Evolutionary conservation across 2,113 vertebrate genomes (phyloP).

Genomic region (Malurus melanocephalus): DNA sequence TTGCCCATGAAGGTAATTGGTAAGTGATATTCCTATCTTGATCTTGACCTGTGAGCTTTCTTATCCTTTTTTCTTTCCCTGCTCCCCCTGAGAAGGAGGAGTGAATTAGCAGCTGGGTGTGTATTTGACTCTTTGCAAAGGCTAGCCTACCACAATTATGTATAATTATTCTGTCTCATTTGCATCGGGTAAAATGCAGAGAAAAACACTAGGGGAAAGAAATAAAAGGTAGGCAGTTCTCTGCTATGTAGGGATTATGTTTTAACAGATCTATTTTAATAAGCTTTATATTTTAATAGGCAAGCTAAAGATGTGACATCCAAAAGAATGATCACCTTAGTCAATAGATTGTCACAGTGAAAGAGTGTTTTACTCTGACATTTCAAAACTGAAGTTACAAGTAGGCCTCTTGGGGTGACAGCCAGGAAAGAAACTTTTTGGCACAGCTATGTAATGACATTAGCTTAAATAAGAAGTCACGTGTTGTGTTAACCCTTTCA

Average conservation of each 20-base stretch:
- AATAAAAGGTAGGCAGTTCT: not conserved
- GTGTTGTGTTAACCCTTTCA: not conserved
- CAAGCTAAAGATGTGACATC: not conserved
- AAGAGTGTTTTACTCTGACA: not conserved
- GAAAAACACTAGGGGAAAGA: not conserved
- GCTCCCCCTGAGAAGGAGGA: not conserved
- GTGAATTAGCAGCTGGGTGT: not conserved
- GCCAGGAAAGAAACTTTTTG: not conserved
- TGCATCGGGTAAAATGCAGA: not conserved
- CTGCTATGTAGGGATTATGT: not conserved
- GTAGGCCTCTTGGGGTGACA: not conserved
- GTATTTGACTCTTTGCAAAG: not conserved
- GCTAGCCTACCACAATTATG: not conserved
- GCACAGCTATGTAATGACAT: not conserved
- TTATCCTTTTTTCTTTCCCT: not conserved
- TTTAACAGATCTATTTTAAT: not conserved
- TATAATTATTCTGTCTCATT: not conserved
- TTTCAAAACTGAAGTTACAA: not conserved
- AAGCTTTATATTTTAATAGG: not conserved
- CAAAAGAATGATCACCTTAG: not conserved
- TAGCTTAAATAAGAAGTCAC: not conserved
- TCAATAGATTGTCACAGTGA: not conserved
- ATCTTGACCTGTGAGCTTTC: not conserved
- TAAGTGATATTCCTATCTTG: not conserved
- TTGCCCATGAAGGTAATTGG: not conserved